phyloP scores from a whole-genome alignment of 2,888 invertebrate genomes.

The Dermolepida albohirtum region DNA sequence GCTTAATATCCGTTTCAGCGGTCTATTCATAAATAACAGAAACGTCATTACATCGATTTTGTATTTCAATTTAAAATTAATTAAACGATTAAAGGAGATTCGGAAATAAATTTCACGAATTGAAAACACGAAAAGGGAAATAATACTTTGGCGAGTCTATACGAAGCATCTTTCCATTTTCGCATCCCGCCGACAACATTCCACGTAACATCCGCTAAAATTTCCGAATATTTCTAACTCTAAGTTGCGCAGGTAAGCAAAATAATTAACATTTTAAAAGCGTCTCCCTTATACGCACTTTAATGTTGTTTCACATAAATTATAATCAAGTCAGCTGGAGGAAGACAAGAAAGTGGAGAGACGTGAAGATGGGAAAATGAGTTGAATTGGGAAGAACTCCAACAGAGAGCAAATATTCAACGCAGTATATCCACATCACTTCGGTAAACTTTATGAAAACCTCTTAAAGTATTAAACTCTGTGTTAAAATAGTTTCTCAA shows the following conservation, averaged over 20 bases:
- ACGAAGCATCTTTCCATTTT: constrained; percentile 30
- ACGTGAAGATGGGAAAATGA: constrained; percentile 51
- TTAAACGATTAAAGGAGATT: no score
- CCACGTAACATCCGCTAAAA: constrained; percentile 4
- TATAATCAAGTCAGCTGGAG: constrained; percentile 52
- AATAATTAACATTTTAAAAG: constrained; percentile 44
- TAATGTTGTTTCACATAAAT: constrained; percentile 59
- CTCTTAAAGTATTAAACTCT: constrained; percentile 55
- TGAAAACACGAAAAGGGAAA: no score
- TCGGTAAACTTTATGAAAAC: constrained; percentile 48
- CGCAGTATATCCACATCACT: constrained; percentile 27
- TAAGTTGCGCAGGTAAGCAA: constrained; percentile 13
- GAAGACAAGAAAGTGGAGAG: constrained; percentile 44
- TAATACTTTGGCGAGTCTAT: constrained; percentile 41
- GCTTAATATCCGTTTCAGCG: no score
- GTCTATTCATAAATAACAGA: no score
- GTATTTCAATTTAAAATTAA: no score
- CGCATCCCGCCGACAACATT: no score
- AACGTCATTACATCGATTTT: no score
- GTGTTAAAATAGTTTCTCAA: constrained; percentile 56
- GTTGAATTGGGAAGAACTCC: constrained; percentile 52
- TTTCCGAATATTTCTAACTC: constrained; percentile 25
- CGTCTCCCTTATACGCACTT: constrained; percentile 50
- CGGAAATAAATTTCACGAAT: no score
- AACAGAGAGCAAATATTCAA: constrained; percentile 41